phyloP scores from a whole-genome alignment of 2,113 vertebrate genomes.

The Tragelaphus scriptus region DNA sequence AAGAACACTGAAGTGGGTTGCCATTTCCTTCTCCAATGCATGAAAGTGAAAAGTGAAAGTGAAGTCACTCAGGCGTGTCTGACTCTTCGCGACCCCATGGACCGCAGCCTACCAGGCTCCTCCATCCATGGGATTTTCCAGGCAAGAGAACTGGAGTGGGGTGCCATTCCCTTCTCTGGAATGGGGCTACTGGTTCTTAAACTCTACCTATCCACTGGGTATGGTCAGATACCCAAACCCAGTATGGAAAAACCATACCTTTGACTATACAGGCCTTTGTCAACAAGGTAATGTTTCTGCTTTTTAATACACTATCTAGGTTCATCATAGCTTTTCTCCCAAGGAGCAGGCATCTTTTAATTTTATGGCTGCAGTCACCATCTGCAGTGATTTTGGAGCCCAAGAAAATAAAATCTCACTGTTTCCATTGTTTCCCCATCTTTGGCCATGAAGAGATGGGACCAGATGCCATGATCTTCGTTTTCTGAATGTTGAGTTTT shows the following conservation, averaged over 20 bases:
- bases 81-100: fast-evolving
- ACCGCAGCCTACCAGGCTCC: background rate
- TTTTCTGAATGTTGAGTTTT: background rate
- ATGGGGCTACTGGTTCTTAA: background rate
- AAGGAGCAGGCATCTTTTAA: background rate
- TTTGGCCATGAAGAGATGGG: background rate
- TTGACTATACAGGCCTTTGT: background rate
- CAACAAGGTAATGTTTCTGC: background rate
- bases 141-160: background rate
- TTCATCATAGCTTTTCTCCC: background rate
- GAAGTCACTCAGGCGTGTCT: background rate
- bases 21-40: background rate
- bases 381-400: background rate
- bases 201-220: background rate
- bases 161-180: background rate
- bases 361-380: background rate
- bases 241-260: background rate
- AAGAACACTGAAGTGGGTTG: background rate
- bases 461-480: background rate
- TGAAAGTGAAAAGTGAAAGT: no score
- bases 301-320: background rate
- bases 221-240: background rate
- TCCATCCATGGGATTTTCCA: background rate
- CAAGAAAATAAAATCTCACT: background rate
- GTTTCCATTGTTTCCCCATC: background rate